Conservation (phyloP, 2,113 vertebrate genomes). For the Hipposideros armiger region DNA sequence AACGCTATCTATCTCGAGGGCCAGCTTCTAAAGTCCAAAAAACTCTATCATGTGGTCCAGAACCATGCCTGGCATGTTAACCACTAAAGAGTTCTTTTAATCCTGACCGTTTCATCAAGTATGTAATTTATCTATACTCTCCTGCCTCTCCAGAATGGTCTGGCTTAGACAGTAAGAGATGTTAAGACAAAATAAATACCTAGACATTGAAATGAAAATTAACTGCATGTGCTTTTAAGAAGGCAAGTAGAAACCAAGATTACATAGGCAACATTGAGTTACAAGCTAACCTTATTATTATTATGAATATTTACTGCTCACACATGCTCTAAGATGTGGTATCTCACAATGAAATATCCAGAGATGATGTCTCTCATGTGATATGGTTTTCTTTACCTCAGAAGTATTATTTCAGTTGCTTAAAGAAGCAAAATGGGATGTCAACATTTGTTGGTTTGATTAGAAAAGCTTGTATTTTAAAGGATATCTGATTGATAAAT, state of each 20-base stretch:
- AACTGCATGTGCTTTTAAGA: not conserved
- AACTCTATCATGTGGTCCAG: not conserved
- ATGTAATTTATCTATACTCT: not conserved
- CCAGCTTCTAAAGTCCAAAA: not conserved
- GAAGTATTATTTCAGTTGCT: not conserved
- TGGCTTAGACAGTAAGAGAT: not conserved
- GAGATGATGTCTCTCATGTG: not conserved
- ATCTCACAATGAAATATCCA: not conserved
- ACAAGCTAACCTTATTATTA: not conserved
- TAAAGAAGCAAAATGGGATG: not conserved
- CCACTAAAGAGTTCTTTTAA: not conserved
- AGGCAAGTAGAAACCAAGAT: not conserved
- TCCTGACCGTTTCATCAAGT: not conserved
- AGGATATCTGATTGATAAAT: not conserved
- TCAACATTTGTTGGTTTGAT: not conserved
- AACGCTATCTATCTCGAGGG: not conserved
- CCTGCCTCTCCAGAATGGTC: not conserved
- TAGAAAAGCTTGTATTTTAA: slow-evolving; percentile 17
- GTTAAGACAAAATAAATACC: not conserved
- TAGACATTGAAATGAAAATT: not conserved
- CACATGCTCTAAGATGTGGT: not conserved
- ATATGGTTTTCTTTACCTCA: not conserved
- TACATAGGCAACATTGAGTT: not conserved
- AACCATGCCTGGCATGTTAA: not conserved
- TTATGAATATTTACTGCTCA: not conserved